phyloP scores from a whole-genome alignment of 2,888 invertebrate species.

The Pheosia tremula region DNA sequence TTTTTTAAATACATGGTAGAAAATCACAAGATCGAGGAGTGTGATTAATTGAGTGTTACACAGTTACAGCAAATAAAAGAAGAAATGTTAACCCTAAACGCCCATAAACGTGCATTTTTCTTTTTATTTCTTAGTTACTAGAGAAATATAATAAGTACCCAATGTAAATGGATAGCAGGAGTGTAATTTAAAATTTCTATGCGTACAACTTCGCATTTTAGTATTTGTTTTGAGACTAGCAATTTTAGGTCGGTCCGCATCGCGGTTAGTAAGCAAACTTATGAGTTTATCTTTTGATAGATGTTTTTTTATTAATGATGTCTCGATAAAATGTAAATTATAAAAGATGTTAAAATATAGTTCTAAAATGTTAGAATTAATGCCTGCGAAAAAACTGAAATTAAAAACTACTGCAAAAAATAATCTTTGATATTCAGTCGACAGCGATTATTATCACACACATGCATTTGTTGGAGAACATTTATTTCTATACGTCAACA shows the following conservation, averaged over 20 bases:
- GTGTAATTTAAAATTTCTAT: slow-evolving; percentile 14
- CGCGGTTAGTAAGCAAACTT: slow-evolving; percentile 44
- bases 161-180: slow-evolving; percentile 15
- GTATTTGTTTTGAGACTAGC: slow-evolving; percentile 75
- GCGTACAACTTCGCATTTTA: slow-evolving; percentile 17
- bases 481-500: slow-evolving; percentile 20
- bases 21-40: not conserved
- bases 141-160: slow-evolving; percentile 26
- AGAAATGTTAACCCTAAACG: slow-evolving; percentile 19
- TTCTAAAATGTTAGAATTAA: slow-evolving; percentile 34
- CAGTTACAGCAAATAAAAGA: slow-evolving; percentile 17
- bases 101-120: slow-evolving; percentile 39
- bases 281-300: slow-evolving; percentile 17
- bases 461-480: slow-evolving; percentile 41
- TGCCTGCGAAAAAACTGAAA: slow-evolving; percentile 50
- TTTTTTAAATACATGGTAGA: not conserved
- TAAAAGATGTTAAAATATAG: slow-evolving; percentile 25
- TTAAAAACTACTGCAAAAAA: slow-evolving; percentile 66
- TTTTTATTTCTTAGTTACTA: slow-evolving; percentile 13
- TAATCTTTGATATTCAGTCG: slow-evolving; percentile 45
- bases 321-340: slow-evolving; percentile 19
- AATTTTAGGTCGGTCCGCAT: slow-evolving; percentile 65
- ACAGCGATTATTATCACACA: slow-evolving; percentile 46
- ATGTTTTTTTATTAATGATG: slow-evolving; percentile 9
- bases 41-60: slow-evolving; percentile 15